Percentiles rank a stretch among this genome's conserved stretches.
Conservation (phyloP, 2,113 vertebrate species). For the Phasianus colchicus region DNA sequence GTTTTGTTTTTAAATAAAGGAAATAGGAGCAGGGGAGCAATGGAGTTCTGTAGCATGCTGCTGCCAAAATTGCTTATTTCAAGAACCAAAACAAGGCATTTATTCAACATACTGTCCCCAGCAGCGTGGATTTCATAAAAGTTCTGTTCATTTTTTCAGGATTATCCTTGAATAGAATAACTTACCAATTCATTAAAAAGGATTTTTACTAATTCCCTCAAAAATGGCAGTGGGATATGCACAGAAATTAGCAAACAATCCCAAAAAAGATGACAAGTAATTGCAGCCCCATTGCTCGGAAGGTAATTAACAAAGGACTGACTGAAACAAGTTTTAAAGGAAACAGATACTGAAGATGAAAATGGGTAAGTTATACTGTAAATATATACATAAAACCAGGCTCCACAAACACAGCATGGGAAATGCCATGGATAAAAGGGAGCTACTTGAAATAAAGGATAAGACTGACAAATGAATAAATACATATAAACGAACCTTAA, state of each 20-base stretch:
- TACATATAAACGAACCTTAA: not conserved
- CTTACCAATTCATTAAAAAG: conserved; percentile 21
- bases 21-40: not conserved
- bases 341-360: not conserved
- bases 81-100: not conserved
- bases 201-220: conserved; percentile 10
- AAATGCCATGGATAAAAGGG: not conserved
- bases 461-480: not conserved
- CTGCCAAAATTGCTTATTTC: not conserved
- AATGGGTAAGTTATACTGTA: not conserved
- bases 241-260: not conserved
- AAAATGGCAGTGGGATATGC: not conserved
- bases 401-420: not conserved
- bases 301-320: not conserved
- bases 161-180: not conserved
- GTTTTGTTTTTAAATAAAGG: not conserved
- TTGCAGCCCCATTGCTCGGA: not conserved
- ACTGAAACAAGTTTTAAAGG: not conserved
- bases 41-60: not conserved
- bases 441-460: not conserved
- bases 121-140: not conserved
- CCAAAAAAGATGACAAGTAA: not conserved
- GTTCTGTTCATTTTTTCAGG: not conserved
- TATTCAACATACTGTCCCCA: not conserved
- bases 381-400: not conserved